These are phyloP conservation scores for Charaxes varanes DNA, from an alignment of 1,140 invertebrate genomes.

Conservation along the genomic window DNA sequence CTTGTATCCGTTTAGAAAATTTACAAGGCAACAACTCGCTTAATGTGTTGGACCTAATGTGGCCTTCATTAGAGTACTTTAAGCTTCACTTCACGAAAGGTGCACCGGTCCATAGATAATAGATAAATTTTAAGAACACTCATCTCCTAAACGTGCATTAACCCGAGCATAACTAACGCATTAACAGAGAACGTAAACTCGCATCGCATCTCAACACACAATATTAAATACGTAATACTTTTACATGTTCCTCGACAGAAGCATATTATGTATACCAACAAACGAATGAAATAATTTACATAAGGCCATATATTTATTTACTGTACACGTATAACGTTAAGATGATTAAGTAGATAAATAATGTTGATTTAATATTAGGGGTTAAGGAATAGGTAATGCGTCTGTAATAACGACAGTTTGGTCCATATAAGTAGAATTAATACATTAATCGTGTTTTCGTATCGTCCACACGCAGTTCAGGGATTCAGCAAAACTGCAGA, in stretches of 20 bases:
- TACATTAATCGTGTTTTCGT: slow-evolving; percentile 53
- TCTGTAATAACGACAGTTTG: slow-evolving; percentile 69
- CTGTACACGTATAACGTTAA: slow-evolving; percentile 70
- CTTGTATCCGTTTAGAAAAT: no score
- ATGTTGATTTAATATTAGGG: slow-evolving; percentile 63
- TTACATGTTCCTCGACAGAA: slow-evolving; percentile 48
- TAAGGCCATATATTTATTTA: slow-evolving; percentile 70
- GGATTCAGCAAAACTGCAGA: slow-evolving; percentile 39
- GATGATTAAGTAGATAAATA: slow-evolving; percentile 70
- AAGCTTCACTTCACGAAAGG: no score
- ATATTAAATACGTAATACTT: slow-evolving; percentile 37
- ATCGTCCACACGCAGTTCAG: slow-evolving; percentile 39
- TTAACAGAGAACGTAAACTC: slow-evolving; percentile 35
- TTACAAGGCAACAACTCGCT: no score
- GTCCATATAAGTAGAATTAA: slow-evolving; percentile 69
- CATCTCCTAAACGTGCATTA: slow-evolving; percentile 54
- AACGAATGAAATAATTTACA: slow-evolving; percentile 67
- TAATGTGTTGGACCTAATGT: no score
- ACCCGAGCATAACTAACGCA: slow-evolving; percentile 36
- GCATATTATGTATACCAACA: slow-evolving; percentile 50
- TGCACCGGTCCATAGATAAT: no score
- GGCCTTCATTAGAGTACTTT: no score
- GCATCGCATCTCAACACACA: slow-evolving; percentile 31
- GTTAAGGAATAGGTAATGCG: slow-evolving; percentile 62
- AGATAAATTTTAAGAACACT: slow-evolving; percentile 53